Conservation (phyloP, 2,113 vertebrate genomes). For the Corythoichthys haematopterus region DNA sequence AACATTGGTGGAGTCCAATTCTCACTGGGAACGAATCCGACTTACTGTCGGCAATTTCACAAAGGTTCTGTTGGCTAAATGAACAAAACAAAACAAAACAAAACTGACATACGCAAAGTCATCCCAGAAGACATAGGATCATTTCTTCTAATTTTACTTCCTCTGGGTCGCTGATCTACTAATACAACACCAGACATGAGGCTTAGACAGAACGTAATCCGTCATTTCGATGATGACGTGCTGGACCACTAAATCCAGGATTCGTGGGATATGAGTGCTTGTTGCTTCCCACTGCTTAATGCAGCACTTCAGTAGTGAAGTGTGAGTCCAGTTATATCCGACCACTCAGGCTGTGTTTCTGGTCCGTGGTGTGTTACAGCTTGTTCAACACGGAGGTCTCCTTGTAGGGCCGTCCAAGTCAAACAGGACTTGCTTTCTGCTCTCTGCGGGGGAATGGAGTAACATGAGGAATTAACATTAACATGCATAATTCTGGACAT, state of each 20-base stretch:
- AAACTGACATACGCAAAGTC: not conserved
- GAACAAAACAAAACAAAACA: not conserved
- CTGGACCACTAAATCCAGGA: conserved; percentile 10
- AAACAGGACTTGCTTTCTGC: conserved; percentile 56
- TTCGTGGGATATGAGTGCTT: conserved; percentile 9
- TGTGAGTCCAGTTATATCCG: conserved; percentile 29
- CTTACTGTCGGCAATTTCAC: not conserved
- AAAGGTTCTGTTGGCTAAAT: conserved; percentile 1
- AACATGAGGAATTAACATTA: conserved; percentile 48
- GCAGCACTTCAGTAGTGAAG: conserved; percentile 26
- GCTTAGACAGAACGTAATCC: conserved; percentile 4
- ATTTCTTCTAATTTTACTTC: not conserved
- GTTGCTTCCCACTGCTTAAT: conserved; percentile 26
- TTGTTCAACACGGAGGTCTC: conserved; percentile 62
- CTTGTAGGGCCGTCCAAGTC: conserved; percentile 52
- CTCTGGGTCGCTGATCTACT: not conserved
- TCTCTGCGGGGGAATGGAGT: conserved; percentile 43
- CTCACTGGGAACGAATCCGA: too few relatives aligned
- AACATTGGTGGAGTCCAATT: too few relatives aligned
- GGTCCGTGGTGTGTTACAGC: conserved; percentile 41
- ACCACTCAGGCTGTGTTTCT: conserved; percentile 36
- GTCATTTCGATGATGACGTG: not conserved
- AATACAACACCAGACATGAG: not conserved
- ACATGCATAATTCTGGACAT: conserved; percentile 55
- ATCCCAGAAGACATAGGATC: not conserved